Conservation (phyloP, 1,140 invertebrate genomes). For the Asbolus verrucosus region DNA sequence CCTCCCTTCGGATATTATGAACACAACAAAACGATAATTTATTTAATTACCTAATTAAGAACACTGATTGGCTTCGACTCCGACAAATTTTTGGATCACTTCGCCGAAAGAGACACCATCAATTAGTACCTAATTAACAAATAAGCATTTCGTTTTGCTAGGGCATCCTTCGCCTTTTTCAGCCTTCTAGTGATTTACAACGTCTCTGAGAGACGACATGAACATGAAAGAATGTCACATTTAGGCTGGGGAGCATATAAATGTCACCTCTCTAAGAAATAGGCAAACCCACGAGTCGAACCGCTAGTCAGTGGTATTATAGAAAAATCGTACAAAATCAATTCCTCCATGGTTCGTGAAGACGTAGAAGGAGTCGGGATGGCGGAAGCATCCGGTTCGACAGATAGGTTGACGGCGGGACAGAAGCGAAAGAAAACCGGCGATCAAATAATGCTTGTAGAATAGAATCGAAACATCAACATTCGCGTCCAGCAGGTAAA, state of each 20-base stretch:
- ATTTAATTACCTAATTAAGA: conserved; percentile 43
- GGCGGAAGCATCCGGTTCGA: conserved; percentile 19
- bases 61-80: conserved; percentile 42
- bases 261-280: conserved; percentile 48
- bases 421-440: conserved; percentile 55
- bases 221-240: conserved; percentile 58
- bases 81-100: conserved; percentile 20
- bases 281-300: conserved; percentile 15
- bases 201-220: conserved; percentile 53
- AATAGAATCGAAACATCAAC: conserved; percentile 55
- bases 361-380: conserved; percentile 1
- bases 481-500: conserved; percentile 58
- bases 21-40: conserved; percentile 34
- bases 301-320: background rate
- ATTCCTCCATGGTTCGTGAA: conserved; percentile 45
- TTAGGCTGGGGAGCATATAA: conserved; percentile 48
- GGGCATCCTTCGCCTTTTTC: background rate
- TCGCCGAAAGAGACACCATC: conserved; percentile 7
- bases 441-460: conserved; percentile 50
- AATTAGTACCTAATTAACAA: conserved; percentile 35
- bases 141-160: conserved; percentile 9
- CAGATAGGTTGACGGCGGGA: conserved; percentile 5
- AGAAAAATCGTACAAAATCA: conserved; percentile 53
- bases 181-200: conserved; percentile 49
- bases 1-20: conserved; percentile 12